Percentiles rank a stretch among this genome's conserved stretches.
Conservation (phyloP, 2,113 vertebrate species). For the Platysteira castanea region DNA sequence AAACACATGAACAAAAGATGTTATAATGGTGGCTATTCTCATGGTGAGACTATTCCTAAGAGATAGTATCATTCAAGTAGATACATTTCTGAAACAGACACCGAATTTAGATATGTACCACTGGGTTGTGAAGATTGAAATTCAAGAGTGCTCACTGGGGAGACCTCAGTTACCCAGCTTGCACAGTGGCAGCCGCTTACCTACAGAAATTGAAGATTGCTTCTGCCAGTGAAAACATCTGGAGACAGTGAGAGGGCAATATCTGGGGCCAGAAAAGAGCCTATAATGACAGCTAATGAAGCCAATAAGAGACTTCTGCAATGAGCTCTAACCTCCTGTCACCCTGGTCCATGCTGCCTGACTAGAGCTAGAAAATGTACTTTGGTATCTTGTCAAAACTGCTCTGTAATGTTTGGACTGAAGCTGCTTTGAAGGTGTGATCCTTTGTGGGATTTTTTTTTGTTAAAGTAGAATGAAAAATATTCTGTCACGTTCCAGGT, state of each 20-base stretch:
- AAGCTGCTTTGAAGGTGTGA: neutral
- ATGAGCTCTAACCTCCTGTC: neutral
- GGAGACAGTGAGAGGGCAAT: neutral
- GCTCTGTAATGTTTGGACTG: neutral
- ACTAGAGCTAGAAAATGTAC: neutral
- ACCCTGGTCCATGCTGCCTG: accelerated
- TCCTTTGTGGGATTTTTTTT: neutral
- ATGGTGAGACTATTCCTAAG: neutral
- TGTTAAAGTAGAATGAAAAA: conserved; percentile 26
- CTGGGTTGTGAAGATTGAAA: neutral
- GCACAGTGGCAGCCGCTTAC: neutral
- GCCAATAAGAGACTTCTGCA: neutral
- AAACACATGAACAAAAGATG: neutral
- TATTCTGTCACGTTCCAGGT: conserved; percentile 42
- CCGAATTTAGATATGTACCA: neutral
- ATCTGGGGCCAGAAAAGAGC: neutral
- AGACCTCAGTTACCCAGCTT: neutral
- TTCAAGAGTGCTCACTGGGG: neutral
- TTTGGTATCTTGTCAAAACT: conserved; percentile 2
- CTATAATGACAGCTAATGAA: neutral
- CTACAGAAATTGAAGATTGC: neutral
- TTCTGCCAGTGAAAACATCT: neutral
- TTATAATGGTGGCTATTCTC: neutral
- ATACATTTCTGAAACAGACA: neutral
- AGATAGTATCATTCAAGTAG: neutral